Percentiles rank a stretch among this genome's conserved stretches.
phyloP scores from a whole-genome alignment of 2,797 vertebrate species.

The Loris lydekkerianus region DNA sequence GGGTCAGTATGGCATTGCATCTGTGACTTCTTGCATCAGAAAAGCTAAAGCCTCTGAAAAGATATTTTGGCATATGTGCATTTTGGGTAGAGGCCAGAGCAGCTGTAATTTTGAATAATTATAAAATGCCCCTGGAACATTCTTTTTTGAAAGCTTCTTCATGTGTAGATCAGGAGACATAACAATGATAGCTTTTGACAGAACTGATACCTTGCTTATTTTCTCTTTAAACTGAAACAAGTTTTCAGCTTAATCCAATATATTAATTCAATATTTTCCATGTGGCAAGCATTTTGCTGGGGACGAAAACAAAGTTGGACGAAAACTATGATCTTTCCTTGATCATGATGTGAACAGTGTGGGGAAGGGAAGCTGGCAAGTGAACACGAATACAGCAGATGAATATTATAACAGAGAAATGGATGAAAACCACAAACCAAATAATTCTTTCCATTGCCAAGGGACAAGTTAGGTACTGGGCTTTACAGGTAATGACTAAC shows the following conservation, averaged over 20 bases:
- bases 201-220: not conserved
- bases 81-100: slow-evolving; percentile 19
- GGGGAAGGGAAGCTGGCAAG: not conserved
- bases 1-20: slow-evolving; percentile 30
- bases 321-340: not conserved
- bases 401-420: not conserved
- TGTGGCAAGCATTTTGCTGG: not conserved
- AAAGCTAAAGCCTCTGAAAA: not conserved
- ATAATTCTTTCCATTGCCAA: not conserved
- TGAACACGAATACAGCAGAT: not conserved
- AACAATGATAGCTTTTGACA: slow-evolving; percentile 17
- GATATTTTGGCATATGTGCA: not conserved
- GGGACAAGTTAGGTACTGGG: not conserved
- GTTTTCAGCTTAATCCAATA: not conserved
- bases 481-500: not conserved
- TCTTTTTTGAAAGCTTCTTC: not conserved
- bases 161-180: slow-evolving; percentile 5
- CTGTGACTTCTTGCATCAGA: not conserved
- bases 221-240: not conserved
- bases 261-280: not conserved
- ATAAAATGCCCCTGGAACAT: slow-evolving; percentile 25
- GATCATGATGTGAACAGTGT: not conserved
- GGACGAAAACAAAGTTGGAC: not conserved
- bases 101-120: slow-evolving; percentile 23
- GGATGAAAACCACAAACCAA: not conserved